These are phyloP conservation scores for Lamprologus ornatipinnis DNA, from an alignment of 2,113 vertebrate genomes.

Conservation along the genomic window DNA sequence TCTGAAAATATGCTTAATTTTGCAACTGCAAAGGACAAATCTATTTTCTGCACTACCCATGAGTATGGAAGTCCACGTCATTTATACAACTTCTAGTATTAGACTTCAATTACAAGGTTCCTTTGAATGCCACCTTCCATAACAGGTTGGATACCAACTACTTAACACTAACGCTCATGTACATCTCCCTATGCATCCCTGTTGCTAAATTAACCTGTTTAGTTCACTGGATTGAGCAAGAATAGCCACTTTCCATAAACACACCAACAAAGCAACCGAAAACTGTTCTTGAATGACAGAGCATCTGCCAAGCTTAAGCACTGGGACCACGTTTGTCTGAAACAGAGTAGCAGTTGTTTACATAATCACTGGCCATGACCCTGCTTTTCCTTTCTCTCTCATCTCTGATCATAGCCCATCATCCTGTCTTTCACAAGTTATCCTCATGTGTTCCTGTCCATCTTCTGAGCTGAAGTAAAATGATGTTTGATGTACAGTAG, in stretches of 20 bases:
- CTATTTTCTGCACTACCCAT: background rate
- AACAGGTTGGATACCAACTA: background rate
- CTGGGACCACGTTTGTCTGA: background rate
- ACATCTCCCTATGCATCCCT: background rate
- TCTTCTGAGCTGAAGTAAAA: background rate
- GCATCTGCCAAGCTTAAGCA: background rate
- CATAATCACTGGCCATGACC: background rate
- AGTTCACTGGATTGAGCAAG: background rate
- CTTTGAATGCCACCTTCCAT: background rate
- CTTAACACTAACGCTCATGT: background rate
- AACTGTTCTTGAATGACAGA: background rate
- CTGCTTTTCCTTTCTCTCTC: background rate
- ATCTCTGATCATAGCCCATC: constrained; percentile 14
- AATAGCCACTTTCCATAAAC: background rate
- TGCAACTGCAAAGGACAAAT: background rate
- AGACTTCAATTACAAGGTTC: constrained; percentile 1
- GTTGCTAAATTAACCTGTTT: background rate
- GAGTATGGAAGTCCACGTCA: background rate
- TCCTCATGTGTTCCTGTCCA: background rate
- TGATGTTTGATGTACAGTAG: constrained; percentile 4
- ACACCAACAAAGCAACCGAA: background rate
- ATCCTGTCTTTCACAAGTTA: constrained; percentile 12
- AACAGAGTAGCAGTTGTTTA: background rate
- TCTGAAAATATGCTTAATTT: background rate
- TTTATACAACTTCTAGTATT: constrained; percentile 4